These are phyloP conservation scores for Cremastinae sp. DNA, from an alignment of 2,888 invertebrate species.

Conservation along the genomic window DNA sequence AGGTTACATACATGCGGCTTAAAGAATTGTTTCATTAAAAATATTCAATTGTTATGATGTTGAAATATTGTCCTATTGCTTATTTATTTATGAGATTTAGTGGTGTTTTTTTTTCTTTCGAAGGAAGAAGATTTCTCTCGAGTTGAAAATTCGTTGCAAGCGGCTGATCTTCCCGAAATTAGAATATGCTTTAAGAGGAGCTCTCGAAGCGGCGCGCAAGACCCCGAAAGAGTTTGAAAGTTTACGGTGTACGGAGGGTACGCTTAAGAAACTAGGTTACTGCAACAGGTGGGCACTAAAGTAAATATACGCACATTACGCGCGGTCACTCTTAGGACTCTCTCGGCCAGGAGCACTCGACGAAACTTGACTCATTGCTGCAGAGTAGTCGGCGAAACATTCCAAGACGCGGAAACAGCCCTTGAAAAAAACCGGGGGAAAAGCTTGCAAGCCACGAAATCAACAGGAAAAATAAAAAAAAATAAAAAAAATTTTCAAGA, in stretches of 20 bases:
- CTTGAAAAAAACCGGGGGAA: too few relatives aligned
- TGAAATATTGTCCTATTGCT: too few relatives aligned
- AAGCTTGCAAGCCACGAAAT: too few relatives aligned
- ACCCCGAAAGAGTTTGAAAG: slow-evolving; percentile 73
- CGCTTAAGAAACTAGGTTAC: slow-evolving; percentile 77
- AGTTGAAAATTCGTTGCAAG: slow-evolving; percentile 14
- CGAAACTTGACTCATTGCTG: slow-evolving; percentile 61
- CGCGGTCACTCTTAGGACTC: slow-evolving; percentile 67
- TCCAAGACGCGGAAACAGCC: too few relatives aligned
- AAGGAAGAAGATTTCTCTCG: background rate
- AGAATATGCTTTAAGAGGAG: slow-evolving; percentile 61
- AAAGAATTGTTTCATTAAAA: too few relatives aligned
- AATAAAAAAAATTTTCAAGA: too few relatives aligned
- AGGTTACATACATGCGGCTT: too few relatives aligned
- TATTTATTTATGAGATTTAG: too few relatives aligned
- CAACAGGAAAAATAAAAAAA: too few relatives aligned
- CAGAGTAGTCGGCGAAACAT: too few relatives aligned
- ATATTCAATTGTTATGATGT: too few relatives aligned
- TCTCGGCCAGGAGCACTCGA: slow-evolving; percentile 60
- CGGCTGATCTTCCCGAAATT: slow-evolving; percentile 14
- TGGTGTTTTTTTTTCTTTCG: background rate
- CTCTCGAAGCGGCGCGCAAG: slow-evolving; percentile 66
- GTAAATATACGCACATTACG: slow-evolving; percentile 78
- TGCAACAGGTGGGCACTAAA: slow-evolving; percentile 78
- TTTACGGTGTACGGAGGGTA: slow-evolving; percentile 67